Evolutionary conservation across 2,113 vertebrate species (phyloP), one percentile per base, ranked within the genome.

Genomic region (Equus przewalskii): DNA sequence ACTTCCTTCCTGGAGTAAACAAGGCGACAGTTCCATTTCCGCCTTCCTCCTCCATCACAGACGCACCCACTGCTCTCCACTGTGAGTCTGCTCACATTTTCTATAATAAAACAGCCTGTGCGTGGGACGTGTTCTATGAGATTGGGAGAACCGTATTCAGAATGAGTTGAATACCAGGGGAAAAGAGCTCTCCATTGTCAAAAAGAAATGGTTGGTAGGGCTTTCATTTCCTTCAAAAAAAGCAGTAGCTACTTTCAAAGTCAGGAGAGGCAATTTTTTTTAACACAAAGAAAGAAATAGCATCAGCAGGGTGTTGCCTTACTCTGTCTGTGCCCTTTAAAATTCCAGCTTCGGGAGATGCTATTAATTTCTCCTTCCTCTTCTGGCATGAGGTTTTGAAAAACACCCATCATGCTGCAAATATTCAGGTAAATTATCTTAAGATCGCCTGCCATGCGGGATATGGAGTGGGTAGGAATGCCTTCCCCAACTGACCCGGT

Each of bases 211-310:
- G 97, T 97, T 97, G 97, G 95, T 94, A 62, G 91, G 95, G 83
- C 98, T 98, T 98, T 99, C 97, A 82, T 96, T 97, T 75, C 84
- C 78, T 85, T 94, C 76, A 49, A 93, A 83, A 90, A 98, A 98
- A 97, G 88, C 93, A 92, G 51, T 84, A 96, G 93, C 93, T 88
- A 98, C 96, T 98, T 98, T 98, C 98, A 98, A 98, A 99, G 98
- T 96, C 97, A 97, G 95, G 93, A 97, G 76, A 96, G 88, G 92
- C 81, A 36, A 13, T 51, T 85, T 92, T 95, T 98, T 97, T 91
- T 41, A 96, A 98, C 95, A 98, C 98, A 98, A 98, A 98, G 98
- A 96, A 81, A 97, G 97, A 98, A 82, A 96, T 97, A 96, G 46
- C 97, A 79, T 58, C 93, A 98, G 98, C 98, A 87, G 98, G 98